phyloP scores from a whole-genome alignment of 2,888 invertebrate species.

The Phrixothrix hirtus region DNA sequence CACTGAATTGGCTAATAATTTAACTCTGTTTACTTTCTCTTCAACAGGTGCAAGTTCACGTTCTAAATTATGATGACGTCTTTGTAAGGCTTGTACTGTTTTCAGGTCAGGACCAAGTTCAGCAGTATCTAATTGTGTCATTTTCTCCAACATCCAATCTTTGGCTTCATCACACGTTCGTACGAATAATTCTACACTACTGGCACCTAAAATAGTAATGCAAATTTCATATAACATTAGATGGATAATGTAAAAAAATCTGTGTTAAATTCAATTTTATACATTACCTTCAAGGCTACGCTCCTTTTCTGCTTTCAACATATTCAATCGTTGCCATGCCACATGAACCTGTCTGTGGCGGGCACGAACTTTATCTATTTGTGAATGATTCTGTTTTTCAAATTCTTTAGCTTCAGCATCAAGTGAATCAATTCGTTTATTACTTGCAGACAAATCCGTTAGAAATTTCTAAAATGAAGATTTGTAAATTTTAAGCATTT shows the following conservation, averaged over 20 bases:
- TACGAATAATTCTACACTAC: slow-evolving; percentile 91
- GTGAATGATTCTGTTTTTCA: slow-evolving; percentile 82
- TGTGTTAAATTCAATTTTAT: neutral
- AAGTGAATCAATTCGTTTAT: slow-evolving; percentile 86
- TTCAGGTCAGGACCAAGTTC: slow-evolving; percentile 83
- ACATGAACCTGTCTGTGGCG: slow-evolving; percentile 83
- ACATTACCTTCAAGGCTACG: slow-evolving; percentile 78
- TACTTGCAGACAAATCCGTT: slow-evolving; percentile 92
- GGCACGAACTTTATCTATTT: slow-evolving; percentile 76
- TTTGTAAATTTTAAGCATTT: neutral
- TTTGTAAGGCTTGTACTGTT: slow-evolving; percentile 88
- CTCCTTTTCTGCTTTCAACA: slow-evolving; percentile 86
- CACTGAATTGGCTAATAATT: slow-evolving; percentile 85
- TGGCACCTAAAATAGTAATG: slow-evolving; percentile 44
- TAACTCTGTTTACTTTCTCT: slow-evolving; percentile 89
- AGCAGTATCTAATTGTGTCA: slow-evolving; percentile 80
- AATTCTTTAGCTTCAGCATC: slow-evolving; percentile 86
- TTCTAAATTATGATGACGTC: slow-evolving; percentile 91
- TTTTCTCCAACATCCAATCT: slow-evolving; percentile 98
- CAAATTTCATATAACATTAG: too few relatives aligned
- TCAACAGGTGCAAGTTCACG: slow-evolving; percentile 91
- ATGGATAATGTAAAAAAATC: slow-evolving; percentile 4
- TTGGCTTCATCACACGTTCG: slow-evolving; percentile 95
- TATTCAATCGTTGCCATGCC: slow-evolving; percentile 85
- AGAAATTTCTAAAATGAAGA: slow-evolving; percentile 74